Evolutionary conservation across 2,888 invertebrate species (phyloP).

Genomic region (Acleris emargana): DNA sequence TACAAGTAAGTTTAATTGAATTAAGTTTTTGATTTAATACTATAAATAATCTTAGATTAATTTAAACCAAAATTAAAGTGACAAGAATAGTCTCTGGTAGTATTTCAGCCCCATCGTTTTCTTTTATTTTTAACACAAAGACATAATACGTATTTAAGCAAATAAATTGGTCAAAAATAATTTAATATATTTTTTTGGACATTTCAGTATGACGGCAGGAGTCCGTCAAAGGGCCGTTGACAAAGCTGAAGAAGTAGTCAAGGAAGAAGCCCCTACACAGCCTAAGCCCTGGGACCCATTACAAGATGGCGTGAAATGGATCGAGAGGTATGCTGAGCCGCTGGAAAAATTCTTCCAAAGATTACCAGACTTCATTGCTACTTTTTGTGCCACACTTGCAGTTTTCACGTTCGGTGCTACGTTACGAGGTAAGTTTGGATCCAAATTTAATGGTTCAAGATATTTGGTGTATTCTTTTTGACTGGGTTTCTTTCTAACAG

Average conservation of each 20-base stretch:
- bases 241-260: conserved; percentile 26
- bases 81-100: too few species aligned
- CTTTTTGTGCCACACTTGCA: conserved; percentile 83
- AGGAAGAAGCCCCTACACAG: conserved; percentile 31
- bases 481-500: too few species aligned
- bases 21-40: too few species aligned
- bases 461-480: too few species aligned
- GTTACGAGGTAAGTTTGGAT: conserved; percentile 78
- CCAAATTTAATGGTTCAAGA: not conserved
- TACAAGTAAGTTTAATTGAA: conserved; percentile 21
- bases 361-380: conserved; percentile 80
- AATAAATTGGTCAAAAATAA: too few species aligned
- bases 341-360: conserved; percentile 82
- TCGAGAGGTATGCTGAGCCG: conserved; percentile 81
- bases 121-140: too few species aligned
- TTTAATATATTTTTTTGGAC: not conserved
- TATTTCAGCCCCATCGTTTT: too few species aligned
- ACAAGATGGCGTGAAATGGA: conserved; percentile 84
- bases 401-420: conserved; percentile 86
- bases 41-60: too few species aligned
- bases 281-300: conserved; percentile 77
- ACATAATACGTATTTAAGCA: too few species aligned
- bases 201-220: conserved; percentile 50
- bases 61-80: too few species aligned
- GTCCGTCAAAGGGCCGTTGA: conserved; percentile 44